These are phyloP conservation scores for Tangachromis dhanisi DNA, from an alignment of 2,113 vertebrate species.

Conservation along the genomic window DNA sequence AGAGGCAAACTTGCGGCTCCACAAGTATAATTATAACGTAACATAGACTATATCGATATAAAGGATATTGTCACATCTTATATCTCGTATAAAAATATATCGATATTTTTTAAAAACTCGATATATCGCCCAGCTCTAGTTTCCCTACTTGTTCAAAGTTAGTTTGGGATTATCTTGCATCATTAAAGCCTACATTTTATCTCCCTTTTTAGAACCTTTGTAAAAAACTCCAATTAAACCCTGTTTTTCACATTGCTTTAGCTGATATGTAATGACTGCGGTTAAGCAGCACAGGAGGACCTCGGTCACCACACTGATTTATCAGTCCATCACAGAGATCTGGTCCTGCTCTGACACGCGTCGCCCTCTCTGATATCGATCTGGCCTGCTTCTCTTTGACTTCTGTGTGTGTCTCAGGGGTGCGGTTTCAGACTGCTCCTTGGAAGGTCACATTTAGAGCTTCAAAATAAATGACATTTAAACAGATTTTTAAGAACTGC, in stretches of 20 bases:
- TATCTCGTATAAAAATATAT: too few species aligned
- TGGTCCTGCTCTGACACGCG: neutral
- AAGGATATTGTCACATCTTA: too few species aligned
- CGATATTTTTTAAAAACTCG: too few species aligned
- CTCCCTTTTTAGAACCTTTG: neutral
- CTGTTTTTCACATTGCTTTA: neutral
- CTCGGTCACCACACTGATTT: neutral
- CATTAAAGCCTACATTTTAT: rapidly evolving
- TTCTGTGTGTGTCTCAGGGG: neutral
- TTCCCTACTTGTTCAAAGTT: neutral
- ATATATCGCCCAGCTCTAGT: too few species aligned
- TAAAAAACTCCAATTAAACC: neutral
- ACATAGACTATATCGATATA: too few species aligned
- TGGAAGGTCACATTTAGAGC: neutral
- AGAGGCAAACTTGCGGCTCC: too few species aligned
- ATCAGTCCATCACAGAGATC: neutral
- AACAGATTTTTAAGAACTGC: neutral
- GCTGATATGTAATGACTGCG: neutral
- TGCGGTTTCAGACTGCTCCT: neutral
- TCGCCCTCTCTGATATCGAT: neutral
- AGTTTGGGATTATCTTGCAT: neutral
- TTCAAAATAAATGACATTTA: neutral
- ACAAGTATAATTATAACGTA: too few species aligned
- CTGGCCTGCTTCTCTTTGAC: neutral
- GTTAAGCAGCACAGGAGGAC: neutral